A percentile compares a stretch with the other conserved stretches of the same genome.
phyloP scores from a whole-genome alignment of 1,140 invertebrate genomes.

The Littorina saxatilis region DNA sequence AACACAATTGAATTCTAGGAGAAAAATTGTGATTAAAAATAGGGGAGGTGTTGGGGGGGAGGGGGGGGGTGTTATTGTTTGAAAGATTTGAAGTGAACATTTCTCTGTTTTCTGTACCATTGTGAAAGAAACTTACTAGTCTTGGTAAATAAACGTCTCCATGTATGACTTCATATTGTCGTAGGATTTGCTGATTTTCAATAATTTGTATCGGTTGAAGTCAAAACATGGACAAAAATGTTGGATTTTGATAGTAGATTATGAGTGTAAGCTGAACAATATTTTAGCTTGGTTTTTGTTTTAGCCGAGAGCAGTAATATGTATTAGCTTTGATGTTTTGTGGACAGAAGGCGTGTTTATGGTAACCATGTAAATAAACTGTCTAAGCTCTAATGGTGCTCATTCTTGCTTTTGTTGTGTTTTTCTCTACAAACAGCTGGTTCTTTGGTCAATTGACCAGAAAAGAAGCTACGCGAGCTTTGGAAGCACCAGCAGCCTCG shows the following conservation, averaged over 20 bases:
- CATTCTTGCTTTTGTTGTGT: background rate
- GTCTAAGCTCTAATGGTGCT: too few relatives aligned
- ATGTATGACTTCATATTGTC: too few relatives aligned
- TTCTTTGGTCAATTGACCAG: conserved; percentile 96
- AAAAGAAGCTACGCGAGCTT: conserved; percentile 95
- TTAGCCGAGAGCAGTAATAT: background rate
- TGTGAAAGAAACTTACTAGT: too few relatives aligned
- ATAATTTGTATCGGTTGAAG: too few relatives aligned
- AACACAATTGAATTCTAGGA: background rate
- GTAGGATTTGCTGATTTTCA: too few relatives aligned
- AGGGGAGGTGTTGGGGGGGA: background rate
- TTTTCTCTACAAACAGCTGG: conserved; percentile 84
- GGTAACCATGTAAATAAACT: background rate
- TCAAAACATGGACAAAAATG: too few relatives aligned
- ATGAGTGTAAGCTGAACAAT: background rate
- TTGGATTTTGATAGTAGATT: too few relatives aligned
- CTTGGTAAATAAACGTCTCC: too few relatives aligned
- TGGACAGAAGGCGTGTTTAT: background rate
- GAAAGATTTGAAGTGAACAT: background rate
- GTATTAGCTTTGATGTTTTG: background rate
- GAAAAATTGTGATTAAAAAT: background rate
- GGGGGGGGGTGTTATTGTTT: background rate
- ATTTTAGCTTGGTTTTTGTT: background rate
- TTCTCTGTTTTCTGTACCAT: background rate
- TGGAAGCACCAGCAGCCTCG: conserved; percentile 89